Base-by-base conservation (phyloP, 2,888 invertebrate species). In the Drosophila niveifrons region DNA sequence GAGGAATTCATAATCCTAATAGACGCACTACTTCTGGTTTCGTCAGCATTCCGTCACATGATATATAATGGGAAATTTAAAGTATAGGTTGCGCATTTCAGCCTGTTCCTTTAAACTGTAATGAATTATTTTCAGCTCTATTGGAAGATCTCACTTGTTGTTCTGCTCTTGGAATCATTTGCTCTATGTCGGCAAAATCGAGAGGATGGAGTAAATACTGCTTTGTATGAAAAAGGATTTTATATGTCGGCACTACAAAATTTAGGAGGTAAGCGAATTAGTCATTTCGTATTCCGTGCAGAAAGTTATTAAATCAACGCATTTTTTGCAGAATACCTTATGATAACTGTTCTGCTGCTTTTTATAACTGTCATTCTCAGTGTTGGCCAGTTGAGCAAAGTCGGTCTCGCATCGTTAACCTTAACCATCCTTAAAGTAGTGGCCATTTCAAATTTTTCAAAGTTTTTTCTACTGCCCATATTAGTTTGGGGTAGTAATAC, bases 1-100 rank as follows among this genome's bases (percentile, higher is more conserved):
- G 98, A 98, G 90, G 94, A 95, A n/a, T 96, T 97, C 0, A 96
- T 98, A 75, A 95, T 97, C 0, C 94, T 97, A 87, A 96, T 98
- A 68, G 98, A 98, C 92, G 93, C 97, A 28, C 94, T 98, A 29
- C 92, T 98, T 10, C 94, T 98, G 80, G 96, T 96, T 46, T 95
- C 94, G 67, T 94, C 95, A 83, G 98, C 97, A 0, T 97, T 97
- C 90, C 93, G 97, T 34, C 98, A 98, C 93, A 94, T 98, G 34
- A 93, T 98, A 10, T 96, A 95, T 79, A 98, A 98, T 91, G 95
- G 95, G 7, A 93, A 95, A 51, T 96, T 97, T 90, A 95, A 96
- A 93, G 97, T 96, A 91, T 89, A 0, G 2, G 23, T 18, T 23
- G 23, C 6, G 1, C 23, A 23, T 23, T 6, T 6, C 9, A 10